These are phyloP conservation scores for Trichacis sp. DNA, from an alignment of 2,888 invertebrate genomes.

Conservation along the genomic window DNA sequence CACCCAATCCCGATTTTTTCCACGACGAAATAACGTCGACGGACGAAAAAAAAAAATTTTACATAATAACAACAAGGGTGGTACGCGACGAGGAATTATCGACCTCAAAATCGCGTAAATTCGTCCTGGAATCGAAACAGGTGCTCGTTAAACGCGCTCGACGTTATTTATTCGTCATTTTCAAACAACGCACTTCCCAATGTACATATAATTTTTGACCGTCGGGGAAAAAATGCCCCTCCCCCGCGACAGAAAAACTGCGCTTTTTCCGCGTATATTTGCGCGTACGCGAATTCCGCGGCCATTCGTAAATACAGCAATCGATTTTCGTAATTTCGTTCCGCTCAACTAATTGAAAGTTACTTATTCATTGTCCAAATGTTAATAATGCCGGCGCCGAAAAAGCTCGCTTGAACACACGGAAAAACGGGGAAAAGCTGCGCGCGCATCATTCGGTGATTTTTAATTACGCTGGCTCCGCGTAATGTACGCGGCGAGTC, in stretches of 20 bases:
- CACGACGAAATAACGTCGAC: too few relatives aligned
- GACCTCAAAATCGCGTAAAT: neutral
- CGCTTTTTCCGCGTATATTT: conserved; percentile 38
- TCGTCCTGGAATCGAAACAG: neutral
- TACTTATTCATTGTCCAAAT: conserved; percentile 42
- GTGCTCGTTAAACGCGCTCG: conserved; percentile 17
- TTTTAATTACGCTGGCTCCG: conserved; percentile 67
- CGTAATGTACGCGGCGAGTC: conserved; percentile 68
- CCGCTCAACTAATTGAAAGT: conserved; percentile 42
- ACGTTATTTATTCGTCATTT: conserved; percentile 40
- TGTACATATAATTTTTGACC: conserved; percentile 44
- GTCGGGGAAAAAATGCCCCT: conserved; percentile 28
- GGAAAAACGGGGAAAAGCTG: too few relatives aligned
- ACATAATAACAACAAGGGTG: neutral
- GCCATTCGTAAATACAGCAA: conserved; percentile 43
- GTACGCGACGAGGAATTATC: neutral
- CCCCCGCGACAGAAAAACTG: conserved; percentile 24
- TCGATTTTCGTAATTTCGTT: conserved; percentile 44
- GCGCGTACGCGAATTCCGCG: conserved; percentile 40
- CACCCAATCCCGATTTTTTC: neutral
- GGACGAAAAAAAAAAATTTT: too few relatives aligned
- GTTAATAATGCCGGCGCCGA: conserved; percentile 26
- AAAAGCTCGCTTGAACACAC: conserved; percentile 12
- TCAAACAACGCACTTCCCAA: conserved; percentile 41
- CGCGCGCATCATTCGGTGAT: too few relatives aligned